Percentiles rank a stretch among this genome's conserved stretches.
Conservation (phyloP, 2,113 vertebrate genomes). For the Antigone vipio region DNA sequence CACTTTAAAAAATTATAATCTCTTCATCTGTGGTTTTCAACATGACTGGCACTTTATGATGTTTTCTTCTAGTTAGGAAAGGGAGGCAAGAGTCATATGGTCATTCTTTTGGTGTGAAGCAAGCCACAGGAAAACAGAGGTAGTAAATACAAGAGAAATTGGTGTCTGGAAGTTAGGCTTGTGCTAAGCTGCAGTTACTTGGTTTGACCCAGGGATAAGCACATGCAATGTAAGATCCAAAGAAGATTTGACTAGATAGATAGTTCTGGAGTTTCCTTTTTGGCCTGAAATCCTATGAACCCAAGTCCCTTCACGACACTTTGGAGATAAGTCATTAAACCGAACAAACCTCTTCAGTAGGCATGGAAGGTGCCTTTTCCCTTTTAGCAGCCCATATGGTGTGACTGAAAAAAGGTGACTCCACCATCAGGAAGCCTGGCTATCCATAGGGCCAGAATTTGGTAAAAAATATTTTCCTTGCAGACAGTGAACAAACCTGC, state of each 20-base stretch:
- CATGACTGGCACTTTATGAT: neutral
- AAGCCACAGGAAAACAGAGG: neutral
- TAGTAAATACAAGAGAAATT: neutral
- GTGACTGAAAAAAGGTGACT: neutral
- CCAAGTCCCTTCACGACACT: neutral
- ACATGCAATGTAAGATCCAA: neutral
- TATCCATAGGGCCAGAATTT: neutral
- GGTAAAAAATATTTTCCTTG: neutral
- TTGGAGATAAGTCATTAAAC: neutral
- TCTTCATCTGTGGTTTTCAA: neutral
- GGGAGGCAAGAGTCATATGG: neutral
- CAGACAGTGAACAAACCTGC: neutral
- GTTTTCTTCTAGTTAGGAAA: neutral
- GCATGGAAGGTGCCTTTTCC: neutral
- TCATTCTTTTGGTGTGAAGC: neutral
- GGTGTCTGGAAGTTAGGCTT: neutral
- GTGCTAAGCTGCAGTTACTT: neutral
- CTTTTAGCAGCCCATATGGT: neutral
- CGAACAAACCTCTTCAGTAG: neutral
- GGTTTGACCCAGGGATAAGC: neutral
- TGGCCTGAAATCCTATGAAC: neutral
- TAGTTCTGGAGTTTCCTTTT: neutral
- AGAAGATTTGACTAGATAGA: neutral
- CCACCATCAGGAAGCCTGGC: neutral
- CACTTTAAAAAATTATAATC: neutral